These are phyloP conservation scores for Musca domestica DNA, from an alignment of 1,140 invertebrate genomes.

Conservation along the genomic window DNA sequence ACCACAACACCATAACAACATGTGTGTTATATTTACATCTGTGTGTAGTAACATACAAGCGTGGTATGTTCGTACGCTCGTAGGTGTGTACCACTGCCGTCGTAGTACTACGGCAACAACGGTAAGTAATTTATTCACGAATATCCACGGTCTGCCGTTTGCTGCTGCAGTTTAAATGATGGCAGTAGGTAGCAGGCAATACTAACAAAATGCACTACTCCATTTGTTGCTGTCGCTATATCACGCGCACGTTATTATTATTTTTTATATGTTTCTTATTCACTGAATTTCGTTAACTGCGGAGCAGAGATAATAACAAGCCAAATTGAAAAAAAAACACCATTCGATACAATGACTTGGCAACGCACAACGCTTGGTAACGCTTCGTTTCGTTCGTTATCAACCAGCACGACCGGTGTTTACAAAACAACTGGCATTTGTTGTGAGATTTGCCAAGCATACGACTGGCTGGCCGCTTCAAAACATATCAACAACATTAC, in stretches of 20 bases:
- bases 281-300: no score
- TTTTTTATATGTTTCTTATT: background rate
- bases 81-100: no score
- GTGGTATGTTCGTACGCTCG: no score
- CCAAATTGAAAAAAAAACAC: no score
- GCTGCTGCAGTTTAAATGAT: background rate
- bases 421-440: constrained; percentile 21
- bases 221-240: background rate
- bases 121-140: no score
- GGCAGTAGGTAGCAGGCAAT: no score
- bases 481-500: background rate
- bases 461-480: background rate
- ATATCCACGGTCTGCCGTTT: background rate
- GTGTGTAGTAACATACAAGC: no score
- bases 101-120: no score
- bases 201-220: background rate
- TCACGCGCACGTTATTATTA: constrained; percentile 19
- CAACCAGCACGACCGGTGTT: constrained; percentile 21
- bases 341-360: no score
- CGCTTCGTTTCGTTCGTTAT: background rate
- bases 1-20: no score
- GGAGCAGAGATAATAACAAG: no score
- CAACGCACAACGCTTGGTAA: background rate
- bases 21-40: no score
- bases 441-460: background rate